phyloP scores from a whole-genome alignment of 2,113 vertebrate genomes.

The Planiliza haematocheilus region DNA sequence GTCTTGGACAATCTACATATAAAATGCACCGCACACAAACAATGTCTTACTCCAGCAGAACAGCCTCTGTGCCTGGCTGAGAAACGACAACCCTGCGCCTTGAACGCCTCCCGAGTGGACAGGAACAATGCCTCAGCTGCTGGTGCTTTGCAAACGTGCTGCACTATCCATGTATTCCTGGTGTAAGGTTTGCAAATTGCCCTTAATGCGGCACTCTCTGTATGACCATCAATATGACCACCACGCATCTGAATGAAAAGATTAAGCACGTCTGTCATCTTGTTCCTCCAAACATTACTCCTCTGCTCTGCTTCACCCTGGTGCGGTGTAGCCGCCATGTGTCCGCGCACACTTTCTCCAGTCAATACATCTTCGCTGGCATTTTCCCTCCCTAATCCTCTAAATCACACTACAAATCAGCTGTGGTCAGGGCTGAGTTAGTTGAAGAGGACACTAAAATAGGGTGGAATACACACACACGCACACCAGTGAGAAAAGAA shows the following conservation, averaged over 20 bases:
- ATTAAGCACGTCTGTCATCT: conserved; percentile 12
- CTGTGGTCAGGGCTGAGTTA: conserved; percentile 34
- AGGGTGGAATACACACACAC: background rate
- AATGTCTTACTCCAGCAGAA: no score
- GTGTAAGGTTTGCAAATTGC: no score
- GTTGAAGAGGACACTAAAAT: conserved; percentile 39
- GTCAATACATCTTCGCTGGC: conserved; percentile 56
- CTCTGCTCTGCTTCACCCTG: background rate
- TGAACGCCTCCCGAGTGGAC: no score
- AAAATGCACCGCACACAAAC: no score
- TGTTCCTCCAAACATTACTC: conserved; percentile 6
- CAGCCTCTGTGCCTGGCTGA: no score
- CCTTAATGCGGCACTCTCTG: no score
- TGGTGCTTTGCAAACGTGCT: no score
- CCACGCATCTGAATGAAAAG: conserved; percentile 17
- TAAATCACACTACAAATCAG: conserved; percentile 59
- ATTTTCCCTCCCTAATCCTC: conserved; percentile 49
- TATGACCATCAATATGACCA: conserved; percentile 9
- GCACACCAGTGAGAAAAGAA: background rate
- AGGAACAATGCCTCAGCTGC: no score
- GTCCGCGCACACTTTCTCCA: background rate
- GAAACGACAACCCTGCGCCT: no score
- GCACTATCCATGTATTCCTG: no score
- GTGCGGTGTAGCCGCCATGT: background rate
- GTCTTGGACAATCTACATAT: no score